A percentile compares a stretch with the other conserved stretches of the same genome.
Evolutionary conservation across 2,888 invertebrate species (phyloP).

Genomic region (Homarus gammarus): DNA sequence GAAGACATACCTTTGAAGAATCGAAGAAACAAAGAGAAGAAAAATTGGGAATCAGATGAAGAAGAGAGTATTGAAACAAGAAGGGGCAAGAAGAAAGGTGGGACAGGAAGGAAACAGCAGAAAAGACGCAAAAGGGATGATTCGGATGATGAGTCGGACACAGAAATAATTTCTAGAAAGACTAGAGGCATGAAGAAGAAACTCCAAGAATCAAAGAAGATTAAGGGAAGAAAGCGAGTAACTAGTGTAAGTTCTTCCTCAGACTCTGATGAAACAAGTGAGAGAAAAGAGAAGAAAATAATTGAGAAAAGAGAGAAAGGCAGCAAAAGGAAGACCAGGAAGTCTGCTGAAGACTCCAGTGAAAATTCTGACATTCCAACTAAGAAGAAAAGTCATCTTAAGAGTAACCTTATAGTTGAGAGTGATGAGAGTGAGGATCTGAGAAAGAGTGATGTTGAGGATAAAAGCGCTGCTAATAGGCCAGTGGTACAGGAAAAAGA

Average conservation of each 20-base stretch:
- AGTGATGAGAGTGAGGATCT: constrained; percentile 55
- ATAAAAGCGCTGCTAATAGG: constrained; percentile 10
- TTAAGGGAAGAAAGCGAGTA: constrained; percentile 30
- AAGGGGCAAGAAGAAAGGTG: constrained; percentile 51
- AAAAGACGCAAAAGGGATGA: constrained; percentile 48
- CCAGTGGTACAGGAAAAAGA: not conserved
- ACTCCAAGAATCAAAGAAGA: constrained; percentile 38
- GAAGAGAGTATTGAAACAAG: constrained; percentile 44
- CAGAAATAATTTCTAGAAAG: constrained; percentile 43
- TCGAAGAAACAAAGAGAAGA: constrained; percentile 44
- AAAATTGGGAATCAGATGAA: constrained; percentile 43
- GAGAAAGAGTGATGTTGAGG: constrained; percentile 29
- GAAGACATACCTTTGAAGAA: constrained; percentile 51
- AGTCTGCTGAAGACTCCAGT: constrained; percentile 59
- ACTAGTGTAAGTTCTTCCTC: constrained; percentile 58
- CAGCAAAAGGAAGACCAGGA: constrained; percentile 42
- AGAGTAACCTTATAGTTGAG: constrained; percentile 55
- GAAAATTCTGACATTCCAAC: constrained; percentile 61
- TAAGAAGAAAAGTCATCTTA: constrained; percentile 50
- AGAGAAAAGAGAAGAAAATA: constrained; percentile 25
- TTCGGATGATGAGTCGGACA: constrained; percentile 48
- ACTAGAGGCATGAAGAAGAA: constrained; percentile 64
- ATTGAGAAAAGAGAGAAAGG: constrained; percentile 31
- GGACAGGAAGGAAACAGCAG: constrained; percentile 22
- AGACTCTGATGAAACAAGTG: constrained; percentile 55